Conservation (phyloP, 2,888 invertebrate genomes). For the Phasia obesa region DNA sequence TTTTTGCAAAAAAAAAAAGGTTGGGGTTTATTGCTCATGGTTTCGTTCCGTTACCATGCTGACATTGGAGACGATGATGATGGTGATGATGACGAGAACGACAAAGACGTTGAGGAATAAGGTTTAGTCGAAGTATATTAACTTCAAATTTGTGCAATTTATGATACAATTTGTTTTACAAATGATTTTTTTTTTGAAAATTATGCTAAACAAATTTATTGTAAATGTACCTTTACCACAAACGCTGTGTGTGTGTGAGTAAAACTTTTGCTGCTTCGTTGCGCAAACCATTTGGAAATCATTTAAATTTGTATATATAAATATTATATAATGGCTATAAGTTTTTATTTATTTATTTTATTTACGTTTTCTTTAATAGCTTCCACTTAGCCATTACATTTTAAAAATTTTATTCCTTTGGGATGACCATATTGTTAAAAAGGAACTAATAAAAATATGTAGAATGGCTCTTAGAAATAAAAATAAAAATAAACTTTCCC, state of each 20-base stretch:
- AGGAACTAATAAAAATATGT: background rate
- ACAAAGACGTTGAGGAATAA: constrained; percentile 30
- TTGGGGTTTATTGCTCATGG: constrained; percentile 51
- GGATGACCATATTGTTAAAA: constrained; percentile 29
- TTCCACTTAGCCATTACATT: constrained; percentile 32
- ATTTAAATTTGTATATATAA: constrained; percentile 24
- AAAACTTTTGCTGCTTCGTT: background rate
- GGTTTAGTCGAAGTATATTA: constrained; percentile 51
- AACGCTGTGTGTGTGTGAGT: background rate
- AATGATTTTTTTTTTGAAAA: constrained; percentile 43
- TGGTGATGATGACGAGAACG: constrained; percentile 1
- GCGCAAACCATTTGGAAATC: constrained; percentile 6
- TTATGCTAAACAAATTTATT: constrained; percentile 14
- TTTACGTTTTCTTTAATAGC: background rate
- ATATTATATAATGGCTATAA: constrained; percentile 32
- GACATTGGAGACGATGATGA: constrained; percentile 14
- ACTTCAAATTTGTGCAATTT: constrained; percentile 65
- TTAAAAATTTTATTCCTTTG: background rate
- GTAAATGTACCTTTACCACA: background rate
- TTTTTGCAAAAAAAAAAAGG: constrained; percentile 14
- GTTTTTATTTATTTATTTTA: background rate
- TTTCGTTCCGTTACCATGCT: constrained; percentile 37
- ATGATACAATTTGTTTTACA: constrained; percentile 59
- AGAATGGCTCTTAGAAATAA: too few species aligned
- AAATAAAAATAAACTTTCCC: too few species aligned